Evolutionary conservation across 2,888 invertebrate species (phyloP).

Genomic region (Andrena bucephala): DNA sequence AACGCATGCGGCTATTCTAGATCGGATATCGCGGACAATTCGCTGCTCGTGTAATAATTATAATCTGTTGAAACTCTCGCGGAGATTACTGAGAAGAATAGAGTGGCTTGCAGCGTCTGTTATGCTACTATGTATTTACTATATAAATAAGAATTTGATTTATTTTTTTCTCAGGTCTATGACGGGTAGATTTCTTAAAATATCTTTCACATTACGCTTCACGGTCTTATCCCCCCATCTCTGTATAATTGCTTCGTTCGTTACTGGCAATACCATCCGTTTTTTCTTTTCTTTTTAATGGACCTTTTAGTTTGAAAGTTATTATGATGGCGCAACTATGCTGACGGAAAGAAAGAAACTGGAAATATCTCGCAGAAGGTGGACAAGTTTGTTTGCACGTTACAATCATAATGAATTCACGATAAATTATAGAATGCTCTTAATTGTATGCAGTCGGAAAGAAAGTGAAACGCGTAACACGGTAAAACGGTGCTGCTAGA

Average conservation of each 20-base stretch:
- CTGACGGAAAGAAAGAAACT: slow-evolving; percentile 13
- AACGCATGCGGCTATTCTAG: slow-evolving; percentile 15
- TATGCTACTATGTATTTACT: slow-evolving; percentile 42
- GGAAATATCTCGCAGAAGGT: slow-evolving; percentile 10
- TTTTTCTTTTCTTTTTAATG: background rate
- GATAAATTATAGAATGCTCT: slow-evolving; percentile 26
- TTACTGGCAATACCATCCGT: slow-evolving; percentile 6
- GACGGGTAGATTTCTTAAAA: slow-evolving; percentile 31
- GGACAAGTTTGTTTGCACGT: slow-evolving; percentile 13
- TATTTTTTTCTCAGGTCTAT: slow-evolving; percentile 41
- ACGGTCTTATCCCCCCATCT: background rate
- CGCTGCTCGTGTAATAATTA: slow-evolving; percentile 32
- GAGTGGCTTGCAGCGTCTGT: slow-evolving; percentile 36
- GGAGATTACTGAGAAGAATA: slow-evolving; percentile 32
- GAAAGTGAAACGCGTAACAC: slow-evolving; percentile 26
- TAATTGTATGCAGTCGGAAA: slow-evolving; percentile 9
- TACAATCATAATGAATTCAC: slow-evolving; percentile 20
- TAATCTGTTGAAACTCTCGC: slow-evolving; percentile 24
- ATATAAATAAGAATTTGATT: slow-evolving; percentile 67
- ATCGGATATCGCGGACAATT: slow-evolving; percentile 26
- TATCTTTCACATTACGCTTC: slow-evolving; percentile 25
- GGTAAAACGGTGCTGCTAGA: slow-evolving; percentile 20
- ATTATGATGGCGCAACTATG: background rate
- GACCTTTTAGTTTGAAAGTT: slow-evolving; percentile 14
- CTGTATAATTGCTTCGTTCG: slow-evolving; percentile 2